Evolutionary conservation across 2,888 invertebrate species (phyloP), one percentile per base, ranked within the genome.

Genomic region (Sphaerophoria rueppellii): DNA sequence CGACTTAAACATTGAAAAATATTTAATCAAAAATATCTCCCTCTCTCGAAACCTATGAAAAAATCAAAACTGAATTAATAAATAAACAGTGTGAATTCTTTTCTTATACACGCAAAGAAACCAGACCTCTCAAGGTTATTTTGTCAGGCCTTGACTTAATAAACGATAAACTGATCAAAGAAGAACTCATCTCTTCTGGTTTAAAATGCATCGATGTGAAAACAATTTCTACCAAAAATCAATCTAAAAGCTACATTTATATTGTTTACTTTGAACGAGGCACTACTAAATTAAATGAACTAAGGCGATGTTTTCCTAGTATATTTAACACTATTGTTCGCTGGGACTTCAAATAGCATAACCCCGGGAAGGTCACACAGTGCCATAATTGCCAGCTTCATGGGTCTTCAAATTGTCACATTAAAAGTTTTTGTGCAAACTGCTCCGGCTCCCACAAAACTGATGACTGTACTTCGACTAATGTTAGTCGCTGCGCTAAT

Each of bases 361-460:
- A 40, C 5, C 43, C 55, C 4, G n/a, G 32, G 6, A 69, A 69
- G 4, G 12, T 69, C 2, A 69, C 32, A 4, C 32, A 55, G 32
- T 69, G 67, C 16, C 7, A 67, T 24, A 67, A 54, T 24, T 54
- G 67, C 7, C 67, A 54, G 37, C 54, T 52, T 46, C 46, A 61
- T n/a, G 61, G 46, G 7, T 14, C 40, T 58, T 35, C 54, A 58
- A 58, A 58, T 4, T 67, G 67, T 11, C 40, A 67, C 24, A 52
- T 40, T 12, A 67, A 24, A 24, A 54, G 37, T 24, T 54, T 48
- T 34, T 65, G 50, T 50, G 35, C n/a, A 6, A 65, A 50, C 48
- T 65, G 63, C 34, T 65, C 63, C 4, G 69, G 55, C 24, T 9
- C 5, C n/a, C 43, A 55, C 43, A 69, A 69, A 32, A 69, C 69